Base-by-base conservation (phyloP, 2,113 vertebrate genomes). In the Syngnathoides biaculeatus region DNA sequence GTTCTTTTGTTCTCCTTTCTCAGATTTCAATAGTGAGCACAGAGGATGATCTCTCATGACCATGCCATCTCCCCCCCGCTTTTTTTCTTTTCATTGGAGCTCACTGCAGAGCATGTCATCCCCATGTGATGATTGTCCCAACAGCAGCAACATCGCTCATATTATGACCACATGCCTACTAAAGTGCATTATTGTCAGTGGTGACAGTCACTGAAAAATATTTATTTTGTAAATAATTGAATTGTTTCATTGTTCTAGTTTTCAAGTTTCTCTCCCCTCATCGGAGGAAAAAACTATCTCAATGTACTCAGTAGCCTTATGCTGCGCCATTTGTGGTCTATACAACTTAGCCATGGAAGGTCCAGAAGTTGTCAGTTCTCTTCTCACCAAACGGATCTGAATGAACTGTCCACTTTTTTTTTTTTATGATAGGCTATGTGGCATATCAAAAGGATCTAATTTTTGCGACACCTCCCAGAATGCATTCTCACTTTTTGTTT, bases 21-120 rank as follows among this genome's bases (percentile, higher is more conserved):
- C 92, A 99, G 97, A 98, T 99, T 89, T 98, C 97, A 0, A 92
- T 99, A 78, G 97, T 99, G 77, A 99, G 95, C 92, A 98, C 96
- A 90, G 96, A 99, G 2, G 97, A 99, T 15, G 97, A 99, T 84
- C 87, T 95, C 74, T 92, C 87, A 2, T 98, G 93, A 98, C 85
- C 79, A 40, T 62, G 70, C 30, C 8, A 13, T n/a, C 11, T 17
- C 2, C 20, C 20, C 3, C 2, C 20, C 8, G 8, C 20, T 50
- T 59, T 58, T 57, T 55, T 43, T 14, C 45, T 9, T 20, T 30
- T 30, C n/a, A 71, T 65, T 40, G 67, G 59, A 26, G 45, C 72
- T 75, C 55, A 24, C 53, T 39, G 74, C 56, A 81, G 76, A 81
- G 61, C 66, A 75, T 81, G 88, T 86, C 83, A 68, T 78, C 77